These are phyloP conservation scores for Acanthoscelides obtectus DNA, from an alignment of 2,888 invertebrate genomes.

Conservation along the genomic window DNA sequence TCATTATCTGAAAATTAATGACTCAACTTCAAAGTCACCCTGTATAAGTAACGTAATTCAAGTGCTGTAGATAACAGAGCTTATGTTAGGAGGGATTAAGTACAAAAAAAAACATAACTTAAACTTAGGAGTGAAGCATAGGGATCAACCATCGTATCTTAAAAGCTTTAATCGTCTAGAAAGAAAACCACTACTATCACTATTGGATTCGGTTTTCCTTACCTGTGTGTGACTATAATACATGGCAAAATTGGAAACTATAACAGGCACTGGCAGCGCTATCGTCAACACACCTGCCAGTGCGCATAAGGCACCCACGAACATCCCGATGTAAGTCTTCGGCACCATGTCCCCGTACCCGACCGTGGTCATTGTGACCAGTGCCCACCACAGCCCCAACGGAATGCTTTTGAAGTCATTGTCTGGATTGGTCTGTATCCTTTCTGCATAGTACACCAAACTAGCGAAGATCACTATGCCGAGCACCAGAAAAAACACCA, in stretches of 20 bases:
- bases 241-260: slow-evolving; percentile 98
- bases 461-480: slow-evolving; percentile 98
- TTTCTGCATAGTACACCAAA: slow-evolving; percentile 96
- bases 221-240: slow-evolving; percentile 85
- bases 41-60: too few species aligned
- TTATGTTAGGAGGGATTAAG: too few species aligned
- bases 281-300: slow-evolving; percentile 97
- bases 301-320: slow-evolving; percentile 96
- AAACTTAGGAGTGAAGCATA: too few species aligned
- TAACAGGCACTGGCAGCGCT: slow-evolving; percentile 97
- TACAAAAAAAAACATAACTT: too few species aligned
- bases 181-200: too few species aligned
- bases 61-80: too few species aligned
- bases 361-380: slow-evolving; percentile 98
- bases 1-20: too few species aligned
- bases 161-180: too few species aligned
- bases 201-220: slow-evolving; percentile 16
- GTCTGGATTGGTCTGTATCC: slow-evolving; percentile 84
- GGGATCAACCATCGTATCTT: too few species aligned
- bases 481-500: slow-evolving; percentile 95
- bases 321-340: slow-evolving; percentile 98
- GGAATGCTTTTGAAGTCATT: slow-evolving; percentile 99
- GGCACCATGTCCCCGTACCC: slow-evolving; percentile 99
- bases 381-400: slow-evolving; percentile 96
- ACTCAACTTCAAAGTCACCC: too few species aligned